Evolutionary conservation across 2,888 invertebrate genomes (phyloP), one percentile per base, ranked within the genome.

Genomic region (Ophion ellenae): DNA sequence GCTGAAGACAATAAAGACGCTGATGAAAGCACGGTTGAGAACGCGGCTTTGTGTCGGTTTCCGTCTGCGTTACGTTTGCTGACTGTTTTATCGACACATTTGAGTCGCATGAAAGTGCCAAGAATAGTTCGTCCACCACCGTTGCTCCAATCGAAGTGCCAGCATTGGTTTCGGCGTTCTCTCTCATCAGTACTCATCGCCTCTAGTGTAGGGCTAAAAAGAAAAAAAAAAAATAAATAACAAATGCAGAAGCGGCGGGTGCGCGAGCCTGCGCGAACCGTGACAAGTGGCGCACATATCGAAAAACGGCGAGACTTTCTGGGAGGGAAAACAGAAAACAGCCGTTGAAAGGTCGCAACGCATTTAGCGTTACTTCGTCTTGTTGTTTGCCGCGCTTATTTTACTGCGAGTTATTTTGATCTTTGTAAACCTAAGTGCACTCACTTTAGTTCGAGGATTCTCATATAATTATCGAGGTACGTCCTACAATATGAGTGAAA

Each of bases 251-350:
- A 45, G 11, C 28, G n/a, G 67, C 45, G 53, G 17, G 71, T 61
- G 75, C 75, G 75, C 64, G 64, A 66, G 64, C 47, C 14, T 24
- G 74, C 63, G 74, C 45, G 47, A 28, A 45, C 57, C 14, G 1
- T 45, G 47, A 69, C 81, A 64, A 85, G 81, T 82, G 77, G 81
- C 85, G 85, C 85, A 36, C 14, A n/a, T 53, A 28, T 59, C 78
- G 7, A 63, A 40, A 45, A 69, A 57, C 76, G 84, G 67, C 77
- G 81, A 63, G 81, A 20, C 14, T 17, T 67, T 76, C 59, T 45
- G 57, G 74, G 87, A 87, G 86, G 88, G 88, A 86, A 88, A 88
- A 70, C 74, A 86, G 88, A 87, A 88, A 88, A 57, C 75, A 86
- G 85, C 87, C 87, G 88, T 87, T 88, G 81, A 83, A 81, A 84